Evolutionary conservation across 2,113 vertebrate species (phyloP), one percentile per base, ranked within the genome.

Genomic region (Chroicocephalus ridibundus): DNA sequence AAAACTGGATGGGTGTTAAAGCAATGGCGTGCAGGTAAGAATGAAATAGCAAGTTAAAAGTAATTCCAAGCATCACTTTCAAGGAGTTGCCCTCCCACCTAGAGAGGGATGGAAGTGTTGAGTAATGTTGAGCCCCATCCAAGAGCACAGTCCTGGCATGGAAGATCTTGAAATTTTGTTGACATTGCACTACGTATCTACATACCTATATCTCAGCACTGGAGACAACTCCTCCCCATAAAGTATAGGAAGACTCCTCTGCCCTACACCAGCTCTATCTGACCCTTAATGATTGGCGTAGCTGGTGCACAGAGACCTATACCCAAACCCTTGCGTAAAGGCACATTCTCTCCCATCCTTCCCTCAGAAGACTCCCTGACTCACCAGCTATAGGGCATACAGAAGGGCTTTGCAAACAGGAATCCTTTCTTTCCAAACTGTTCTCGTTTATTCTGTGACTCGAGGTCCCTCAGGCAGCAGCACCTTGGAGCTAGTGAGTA

Each of bases 71-170:
- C 2, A 42, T 60, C 26, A 25, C 0, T 1, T n/a, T 22, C 4
- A 20, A 34, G 9, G 7, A 71, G 11, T 12, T 74, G 3, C 1
- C 3, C 2, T 8, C 5, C 11, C 8, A 38, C 13, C 10, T 4
- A 60, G 17, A 69, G 8, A 58, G 20, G 4, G 1, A 2, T 26
- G 62, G 36, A 84, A 69, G 64, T 11, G 6, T 10, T 65, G 18
- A 91, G 8, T 19, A 49, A 17, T 10, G 12, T 6, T 26, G 77
- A 54, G 2, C 0, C 18, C 20, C 40, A 46, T 46, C 5, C 17
- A 40, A 14, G 38, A 58, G 22, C 3, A 65, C 21, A 38, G 25
- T 60, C 24, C 5, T 64, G 10, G 16, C 26, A 19, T 12, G 3
- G 42, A 29, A 5, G 14, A 46, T 47, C 11, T 42, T 2, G 6